Percentiles rank a stretch among this genome's conserved stretches.
Conservation (phyloP, 2,888 invertebrate species). For the Norana najaformis region DNA sequence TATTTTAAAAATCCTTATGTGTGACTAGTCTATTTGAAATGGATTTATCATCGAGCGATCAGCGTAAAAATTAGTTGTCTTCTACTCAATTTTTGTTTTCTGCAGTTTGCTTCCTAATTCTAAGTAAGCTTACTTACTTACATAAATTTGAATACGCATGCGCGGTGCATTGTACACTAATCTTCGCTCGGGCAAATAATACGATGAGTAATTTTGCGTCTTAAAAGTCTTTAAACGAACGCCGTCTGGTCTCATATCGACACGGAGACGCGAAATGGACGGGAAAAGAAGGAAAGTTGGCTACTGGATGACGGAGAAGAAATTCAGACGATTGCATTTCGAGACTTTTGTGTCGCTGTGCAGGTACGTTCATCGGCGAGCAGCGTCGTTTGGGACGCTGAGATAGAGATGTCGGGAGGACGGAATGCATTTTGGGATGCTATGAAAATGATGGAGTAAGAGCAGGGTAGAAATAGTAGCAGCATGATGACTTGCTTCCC, state of each 20-base stretch:
- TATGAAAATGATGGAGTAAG: neutral
- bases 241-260: neutral
- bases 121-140: neutral
- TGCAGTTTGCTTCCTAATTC: neutral
- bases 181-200: neutral
- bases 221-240: neutral
- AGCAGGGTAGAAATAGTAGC: neutral
- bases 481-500: neutral
- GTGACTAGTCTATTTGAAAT: no score
- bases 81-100: no score
- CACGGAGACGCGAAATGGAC: neutral
- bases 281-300: conserved; percentile 66
- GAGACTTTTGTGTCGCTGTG: conserved; percentile 73
- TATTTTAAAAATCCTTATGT: no score
- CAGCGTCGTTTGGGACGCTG: neutral
- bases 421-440: neutral
- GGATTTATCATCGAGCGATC: no score
- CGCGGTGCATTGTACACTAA: neutral
- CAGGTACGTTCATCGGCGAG: conserved; percentile 59
- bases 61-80: no score
- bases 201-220: neutral
- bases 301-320: conserved; percentile 83
- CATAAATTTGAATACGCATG: conserved; percentile 13
- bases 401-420: neutral
- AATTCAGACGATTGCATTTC: conserved; percentile 79